phyloP scores from a whole-genome alignment of 53 echinoderm and acorn worm genomes.

The Glandiceps talaboti region DNA sequence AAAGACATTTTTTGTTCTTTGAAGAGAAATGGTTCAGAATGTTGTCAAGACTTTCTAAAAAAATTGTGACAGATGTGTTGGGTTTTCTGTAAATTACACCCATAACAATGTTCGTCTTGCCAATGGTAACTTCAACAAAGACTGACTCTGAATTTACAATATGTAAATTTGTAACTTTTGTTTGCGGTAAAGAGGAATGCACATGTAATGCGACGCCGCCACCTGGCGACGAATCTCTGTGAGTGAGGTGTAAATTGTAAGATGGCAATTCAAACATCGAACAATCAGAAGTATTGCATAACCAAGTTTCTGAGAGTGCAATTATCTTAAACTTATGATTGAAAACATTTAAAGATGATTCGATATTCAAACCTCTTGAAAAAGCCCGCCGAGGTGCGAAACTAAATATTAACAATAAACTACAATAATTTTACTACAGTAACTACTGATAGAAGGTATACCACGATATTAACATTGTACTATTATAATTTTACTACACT shows the following conservation, averaged over 20 bases:
- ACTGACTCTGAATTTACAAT: not conserved
- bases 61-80: not conserved
- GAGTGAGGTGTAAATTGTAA: not conserved
- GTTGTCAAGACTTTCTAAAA: too few species aligned
- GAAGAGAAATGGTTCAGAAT: too few species aligned
- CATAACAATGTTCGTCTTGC: not conserved
- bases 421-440: too few species aligned
- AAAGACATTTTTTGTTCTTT: too few species aligned
- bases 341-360: not conserved
- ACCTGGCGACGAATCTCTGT: conserved; percentile 1
- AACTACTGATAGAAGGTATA: too few species aligned
- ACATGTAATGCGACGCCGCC: not conserved
- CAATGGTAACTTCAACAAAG: not conserved
- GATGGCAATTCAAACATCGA: not conserved
- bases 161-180: not conserved
- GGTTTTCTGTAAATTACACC: not conserved
- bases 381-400: too few species aligned
- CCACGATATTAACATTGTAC: too few species aligned
- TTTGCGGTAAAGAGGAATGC: not conserved
- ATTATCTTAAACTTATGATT: not conserved
- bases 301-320: not conserved
- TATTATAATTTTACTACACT: too few species aligned
- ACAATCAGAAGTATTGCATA: not conserved
- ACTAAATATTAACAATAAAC: too few species aligned
- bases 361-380: too few species aligned